Conservation (phyloP, 64 coral and sea anemone species). For the Orbicella faveolata region DNA sequence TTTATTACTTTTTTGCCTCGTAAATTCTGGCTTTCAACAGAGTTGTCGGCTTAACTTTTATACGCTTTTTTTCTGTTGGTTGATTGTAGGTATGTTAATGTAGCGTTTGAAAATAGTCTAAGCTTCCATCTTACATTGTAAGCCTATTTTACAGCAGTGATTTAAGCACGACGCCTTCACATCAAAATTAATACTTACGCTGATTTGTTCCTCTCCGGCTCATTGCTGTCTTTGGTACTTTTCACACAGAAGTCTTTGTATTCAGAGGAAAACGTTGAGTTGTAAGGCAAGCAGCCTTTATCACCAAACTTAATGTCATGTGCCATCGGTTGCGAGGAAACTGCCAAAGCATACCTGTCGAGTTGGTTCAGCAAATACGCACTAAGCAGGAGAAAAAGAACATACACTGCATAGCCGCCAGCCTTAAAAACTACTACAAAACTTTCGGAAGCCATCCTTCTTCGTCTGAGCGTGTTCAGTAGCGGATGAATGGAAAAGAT, state of each 20-base stretch:
- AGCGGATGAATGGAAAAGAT: not conserved
- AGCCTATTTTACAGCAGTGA: no score
- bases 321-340: constrained; percentile 92
- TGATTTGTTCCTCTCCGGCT: constrained; percentile 72
- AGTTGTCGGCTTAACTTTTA: not conserved
- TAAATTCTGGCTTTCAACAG: not conserved
- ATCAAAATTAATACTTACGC: constrained; percentile 49
- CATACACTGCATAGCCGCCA: constrained; percentile 78
- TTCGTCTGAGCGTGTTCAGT: not conserved
- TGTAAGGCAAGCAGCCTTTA: constrained; percentile 86
- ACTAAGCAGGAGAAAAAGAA: constrained; percentile 66
- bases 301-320: constrained; percentile 92
- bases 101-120: no score
- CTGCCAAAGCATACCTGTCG: constrained; percentile 76
- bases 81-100: no score
- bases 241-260: constrained; percentile 84
- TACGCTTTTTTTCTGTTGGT: not conserved
- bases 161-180: no score
- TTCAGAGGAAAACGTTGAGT: constrained; percentile 61
- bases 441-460: not conserved
- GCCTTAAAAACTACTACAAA: constrained; percentile 50
- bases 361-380: constrained; percentile 93
- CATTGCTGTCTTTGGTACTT: constrained; percentile 64
- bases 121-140: no score
- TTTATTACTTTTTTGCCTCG: not conserved